Conservation (phyloP, 53 echinoderm and acorn worm species). For the Echinometra lucunter region DNA sequence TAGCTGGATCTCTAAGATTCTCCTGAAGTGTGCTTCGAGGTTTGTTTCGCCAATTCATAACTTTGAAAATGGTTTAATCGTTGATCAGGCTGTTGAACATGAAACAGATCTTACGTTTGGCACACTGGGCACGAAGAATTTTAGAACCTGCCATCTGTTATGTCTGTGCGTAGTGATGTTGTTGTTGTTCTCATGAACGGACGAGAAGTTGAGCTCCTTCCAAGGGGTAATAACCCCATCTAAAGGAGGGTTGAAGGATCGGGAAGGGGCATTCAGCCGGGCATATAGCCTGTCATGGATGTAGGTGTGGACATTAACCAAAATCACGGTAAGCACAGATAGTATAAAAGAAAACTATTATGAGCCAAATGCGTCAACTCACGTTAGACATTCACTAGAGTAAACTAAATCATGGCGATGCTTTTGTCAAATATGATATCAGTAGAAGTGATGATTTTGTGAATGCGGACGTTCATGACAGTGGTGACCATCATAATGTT, state of each 20-base stretch:
- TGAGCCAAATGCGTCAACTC: not conserved
- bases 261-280: too few species aligned
- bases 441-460: not conserved
- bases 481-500: not conserved
- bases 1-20: not conserved
- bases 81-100: not conserved
- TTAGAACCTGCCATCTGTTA: not conserved
- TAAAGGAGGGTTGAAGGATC: not conserved
- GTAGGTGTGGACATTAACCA: constrained; percentile 35
- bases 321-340: constrained; percentile 34
- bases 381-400: too few species aligned
- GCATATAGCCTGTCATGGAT: constrained; percentile 15
- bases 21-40: not conserved
- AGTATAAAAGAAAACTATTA: not conserved
- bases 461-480: too few species aligned
- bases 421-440: not conserved
- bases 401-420: too few species aligned
- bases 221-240: constrained; percentile 10
- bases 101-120: not conserved
- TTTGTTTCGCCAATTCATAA: not conserved
- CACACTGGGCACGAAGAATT: not conserved
- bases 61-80: not conserved
- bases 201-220: not conserved
- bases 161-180: not conserved
- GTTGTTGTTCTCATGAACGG: not conserved